Evolutionary conservation across 2,888 invertebrate genomes (phyloP).

Genomic region (Cerastis leucographa): DNA sequence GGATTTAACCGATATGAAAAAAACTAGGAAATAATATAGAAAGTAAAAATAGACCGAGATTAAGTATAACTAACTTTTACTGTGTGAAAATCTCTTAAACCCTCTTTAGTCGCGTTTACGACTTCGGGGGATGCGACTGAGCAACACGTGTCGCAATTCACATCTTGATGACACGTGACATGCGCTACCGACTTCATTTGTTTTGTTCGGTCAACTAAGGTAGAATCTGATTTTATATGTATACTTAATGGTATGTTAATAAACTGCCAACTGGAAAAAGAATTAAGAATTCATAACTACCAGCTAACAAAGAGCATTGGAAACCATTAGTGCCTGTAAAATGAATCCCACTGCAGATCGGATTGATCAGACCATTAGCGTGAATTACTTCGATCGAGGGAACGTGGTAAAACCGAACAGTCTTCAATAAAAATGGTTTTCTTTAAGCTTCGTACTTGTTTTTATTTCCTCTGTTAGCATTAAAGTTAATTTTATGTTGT

Average conservation of each 20-base stretch:
- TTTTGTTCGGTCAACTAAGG: neutral
- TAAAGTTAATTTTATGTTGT: conserved; percentile 10
- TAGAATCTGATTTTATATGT: no score
- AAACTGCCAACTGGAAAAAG: neutral
- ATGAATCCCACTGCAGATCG: conserved; percentile 39
- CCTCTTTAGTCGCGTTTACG: neutral
- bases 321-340: conserved; percentile 22
- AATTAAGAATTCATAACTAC: conserved; percentile 1
- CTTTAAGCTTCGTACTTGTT: conserved; percentile 14
- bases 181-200: no score
- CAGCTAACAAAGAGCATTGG: conserved; percentile 6
- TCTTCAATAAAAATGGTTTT: conserved; percentile 26
- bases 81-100: neutral
- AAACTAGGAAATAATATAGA: neutral
- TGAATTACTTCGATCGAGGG: conserved; percentile 29
- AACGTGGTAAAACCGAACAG: conserved; percentile 21
- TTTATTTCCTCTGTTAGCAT: conserved; percentile 30
- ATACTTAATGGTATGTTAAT: neutral
- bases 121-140: neutral
- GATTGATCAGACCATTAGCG: conserved; percentile 41
- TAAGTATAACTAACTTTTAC: neutral
- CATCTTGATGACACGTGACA: neutral
- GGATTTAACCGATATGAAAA: neutral
- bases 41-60: neutral
- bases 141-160: neutral